Evolutionary conservation across 2,113 vertebrate species (phyloP), one percentile per base, ranked within the genome.

Genomic region (Chaetodon trifascialis): DNA sequence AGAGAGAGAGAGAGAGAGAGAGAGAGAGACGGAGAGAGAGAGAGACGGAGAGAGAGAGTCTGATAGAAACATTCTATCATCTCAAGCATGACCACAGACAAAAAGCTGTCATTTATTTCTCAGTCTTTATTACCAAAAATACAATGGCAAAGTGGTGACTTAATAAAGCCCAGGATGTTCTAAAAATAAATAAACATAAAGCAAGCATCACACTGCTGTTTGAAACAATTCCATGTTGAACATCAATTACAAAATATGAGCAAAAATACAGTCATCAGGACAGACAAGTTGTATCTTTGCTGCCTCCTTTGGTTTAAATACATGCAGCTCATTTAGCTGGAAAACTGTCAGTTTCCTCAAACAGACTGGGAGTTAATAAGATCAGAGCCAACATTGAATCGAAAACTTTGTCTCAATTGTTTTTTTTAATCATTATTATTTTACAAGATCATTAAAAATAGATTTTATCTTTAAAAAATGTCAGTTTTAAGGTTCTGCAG

Each of bases 81-180:
- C 6, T 19, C 19, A 69, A 34, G 84, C 40, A 70, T 0, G 11
- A 36, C 3, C 40, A 69, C 5, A 30, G 8, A 67, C 16, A 60
- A 72, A 62, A 34, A 52, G 2, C 21, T 38, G 4, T 46, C 10
- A 58, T 65, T 64, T 40, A 40, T 73, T 86, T 73, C 23, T 58
- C 47, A 75, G 73, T 87, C 84, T 95, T 99, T 98, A 99, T 97
- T 97, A 89, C 94, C 96, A 97, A 99, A 95, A 97, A 99, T 97
- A 97, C 96, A 97, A 92, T 95, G 94, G 96, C 95, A 96, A 97
- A 96, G 94, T 96, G 93, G 85, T 89, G 94, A 97, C 93, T 95
- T 93, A 87, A 96, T 95, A 96, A 96, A 96, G 96, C 94, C 94
- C 95, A 95, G 95, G 94, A 96, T 95, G 95, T 95, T 96, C 95